A percentile compares a stretch with the other conserved stretches of the same genome.
These are phyloP conservation scores for Acrobasis repandana DNA, from an alignment of 2,888 invertebrate genomes.

Conservation along the genomic window DNA sequence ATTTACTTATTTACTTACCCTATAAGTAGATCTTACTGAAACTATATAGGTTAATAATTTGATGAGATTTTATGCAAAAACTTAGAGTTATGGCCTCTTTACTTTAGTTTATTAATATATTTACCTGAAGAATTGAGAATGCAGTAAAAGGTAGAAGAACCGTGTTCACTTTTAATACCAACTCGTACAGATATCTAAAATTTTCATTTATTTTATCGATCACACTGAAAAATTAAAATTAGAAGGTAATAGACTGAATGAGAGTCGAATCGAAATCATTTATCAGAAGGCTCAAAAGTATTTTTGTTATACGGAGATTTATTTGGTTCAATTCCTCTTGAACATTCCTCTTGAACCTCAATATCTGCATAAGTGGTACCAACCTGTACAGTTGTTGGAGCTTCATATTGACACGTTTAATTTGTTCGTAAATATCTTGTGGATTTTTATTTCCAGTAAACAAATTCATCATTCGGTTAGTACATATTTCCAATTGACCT, in stretches of 20 bases:
- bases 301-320: no score
- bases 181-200: conserved; percentile 57
- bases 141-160: conserved; percentile 57
- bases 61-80: no score
- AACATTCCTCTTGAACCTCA: neutral
- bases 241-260: no score
- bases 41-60: no score
- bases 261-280: neutral
- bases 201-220: conserved; percentile 42
- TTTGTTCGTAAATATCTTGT: conserved; percentile 41
- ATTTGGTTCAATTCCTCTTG: no score
- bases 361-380: no score
- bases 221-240: conserved; percentile 47
- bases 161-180: conserved; percentile 60
- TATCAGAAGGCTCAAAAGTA: no score
- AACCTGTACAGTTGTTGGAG: conserved; percentile 57
- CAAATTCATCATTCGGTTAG: conserved; percentile 44
- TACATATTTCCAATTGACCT: conserved; percentile 60
- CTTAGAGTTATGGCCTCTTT: no score
- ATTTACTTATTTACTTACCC: no score
- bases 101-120: neutral
- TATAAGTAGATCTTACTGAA: no score
- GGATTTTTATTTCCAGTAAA: conserved; percentile 38
- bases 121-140: conserved; percentile 60
- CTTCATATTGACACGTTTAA: conserved; percentile 53